Conservation (phyloP, 1,140 invertebrate genomes). For the Telenomus remus region DNA sequence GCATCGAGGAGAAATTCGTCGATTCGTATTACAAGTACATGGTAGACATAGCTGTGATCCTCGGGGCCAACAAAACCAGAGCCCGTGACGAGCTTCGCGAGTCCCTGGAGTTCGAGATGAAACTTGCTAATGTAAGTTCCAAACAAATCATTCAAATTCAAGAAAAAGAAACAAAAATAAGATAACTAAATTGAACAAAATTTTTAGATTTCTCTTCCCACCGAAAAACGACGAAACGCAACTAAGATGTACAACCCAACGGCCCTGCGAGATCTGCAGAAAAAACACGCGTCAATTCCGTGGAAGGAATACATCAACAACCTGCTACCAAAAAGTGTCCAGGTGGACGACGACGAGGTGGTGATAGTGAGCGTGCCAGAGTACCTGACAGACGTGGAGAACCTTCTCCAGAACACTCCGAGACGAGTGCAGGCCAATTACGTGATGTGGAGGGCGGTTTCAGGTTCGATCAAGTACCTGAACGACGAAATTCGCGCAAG, state of each 20-base stretch:
- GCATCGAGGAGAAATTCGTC: slow-evolving; percentile 85
- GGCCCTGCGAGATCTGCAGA: slow-evolving; percentile 84
- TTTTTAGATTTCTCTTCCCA: slow-evolving; percentile 93
- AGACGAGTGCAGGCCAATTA: slow-evolving; percentile 83
- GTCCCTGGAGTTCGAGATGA: slow-evolving; percentile 93
- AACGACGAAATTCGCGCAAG: slow-evolving; percentile 82
- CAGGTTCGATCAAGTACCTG: slow-evolving; percentile 84
- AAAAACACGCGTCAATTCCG: slow-evolving; percentile 84
- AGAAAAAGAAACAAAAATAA: too few species aligned
- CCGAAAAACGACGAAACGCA: slow-evolving; percentile 93
- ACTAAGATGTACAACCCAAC: slow-evolving; percentile 94
- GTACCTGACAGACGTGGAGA: slow-evolving; percentile 83
- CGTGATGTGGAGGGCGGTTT: slow-evolving; percentile 81
- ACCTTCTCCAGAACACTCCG: slow-evolving; percentile 75
- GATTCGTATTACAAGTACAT: slow-evolving; percentile 88
- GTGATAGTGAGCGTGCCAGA: slow-evolving; percentile 88
- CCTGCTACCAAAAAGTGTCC: slow-evolving; percentile 79
- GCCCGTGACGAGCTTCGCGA: slow-evolving; percentile 86
- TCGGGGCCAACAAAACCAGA: slow-evolving; percentile 85
- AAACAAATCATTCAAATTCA: too few species aligned
- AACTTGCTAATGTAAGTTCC: slow-evolving; percentile 89
- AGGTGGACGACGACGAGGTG: slow-evolving; percentile 82
- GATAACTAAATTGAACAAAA: too few species aligned
- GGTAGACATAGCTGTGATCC: slow-evolving; percentile 90
- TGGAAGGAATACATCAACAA: slow-evolving; percentile 90